Percentiles rank a stretch among this genome's conserved stretches.
Conservation (phyloP, 1,140 invertebrate species). For the Leptinotarsa texana region DNA sequence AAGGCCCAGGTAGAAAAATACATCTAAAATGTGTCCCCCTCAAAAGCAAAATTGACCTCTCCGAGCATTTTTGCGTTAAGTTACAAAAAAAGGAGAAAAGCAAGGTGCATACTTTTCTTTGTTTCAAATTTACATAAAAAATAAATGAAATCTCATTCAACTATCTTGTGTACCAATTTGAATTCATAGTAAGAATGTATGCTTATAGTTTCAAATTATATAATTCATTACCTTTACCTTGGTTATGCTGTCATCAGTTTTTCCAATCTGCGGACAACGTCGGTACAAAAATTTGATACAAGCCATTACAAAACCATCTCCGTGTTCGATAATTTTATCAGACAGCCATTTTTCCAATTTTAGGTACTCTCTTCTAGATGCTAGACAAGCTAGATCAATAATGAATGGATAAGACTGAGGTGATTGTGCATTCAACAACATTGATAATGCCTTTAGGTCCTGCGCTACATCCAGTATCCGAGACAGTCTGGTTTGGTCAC, state of each 20-base stretch:
- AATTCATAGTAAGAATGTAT: too few species aligned
- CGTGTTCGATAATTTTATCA: conserved; percentile 95
- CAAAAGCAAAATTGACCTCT: too few species aligned
- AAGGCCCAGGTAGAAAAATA: too few species aligned
- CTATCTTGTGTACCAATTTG: too few species aligned
- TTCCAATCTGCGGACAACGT: conserved; percentile 82
- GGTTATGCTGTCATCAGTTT: conserved; percentile 76
- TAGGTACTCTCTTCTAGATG: conserved; percentile 90
- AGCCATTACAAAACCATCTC: conserved; percentile 82
- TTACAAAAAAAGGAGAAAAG: too few species aligned
- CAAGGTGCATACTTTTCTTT: too few species aligned
- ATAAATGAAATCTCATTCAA: too few species aligned
- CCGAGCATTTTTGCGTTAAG: too few species aligned
- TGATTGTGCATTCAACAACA: conserved; percentile 90
- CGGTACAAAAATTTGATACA: conserved; percentile 85
- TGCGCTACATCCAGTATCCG: conserved; percentile 96
- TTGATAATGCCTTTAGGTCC: conserved; percentile 92
- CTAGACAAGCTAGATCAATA: conserved; percentile 95
- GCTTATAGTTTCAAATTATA: too few species aligned
- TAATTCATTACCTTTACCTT: background rate
- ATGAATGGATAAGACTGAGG: conserved; percentile 92
- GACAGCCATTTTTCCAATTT: conserved; percentile 97
- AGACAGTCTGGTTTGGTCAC: conserved; percentile 90
- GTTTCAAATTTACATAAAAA: too few species aligned
- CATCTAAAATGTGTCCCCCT: too few species aligned